These are phyloP conservation scores for Eubasilissa splendida DNA, from an alignment of 2,888 invertebrate genomes.

Conservation along the genomic window DNA sequence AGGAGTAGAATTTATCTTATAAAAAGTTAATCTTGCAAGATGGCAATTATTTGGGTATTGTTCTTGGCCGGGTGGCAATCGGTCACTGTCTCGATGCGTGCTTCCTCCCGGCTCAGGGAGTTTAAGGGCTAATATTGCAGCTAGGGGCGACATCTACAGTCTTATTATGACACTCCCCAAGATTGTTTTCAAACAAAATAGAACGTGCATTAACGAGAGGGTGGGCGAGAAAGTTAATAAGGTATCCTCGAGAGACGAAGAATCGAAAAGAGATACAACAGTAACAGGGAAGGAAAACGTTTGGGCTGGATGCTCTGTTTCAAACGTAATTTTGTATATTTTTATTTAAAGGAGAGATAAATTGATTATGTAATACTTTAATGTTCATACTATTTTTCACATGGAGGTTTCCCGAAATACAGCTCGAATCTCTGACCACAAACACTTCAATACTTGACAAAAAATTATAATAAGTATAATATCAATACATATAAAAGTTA, in stretches of 20 bases:
- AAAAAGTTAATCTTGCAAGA: no score
- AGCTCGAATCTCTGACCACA: no score
- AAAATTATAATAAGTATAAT: no score
- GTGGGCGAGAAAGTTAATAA: slow-evolving; percentile 46
- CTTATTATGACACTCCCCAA: slow-evolving; percentile 42
- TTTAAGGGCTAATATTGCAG: slow-evolving; percentile 31
- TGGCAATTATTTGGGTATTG: no score
- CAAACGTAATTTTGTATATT: background rate
- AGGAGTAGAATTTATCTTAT: no score
- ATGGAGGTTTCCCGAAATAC: no score
- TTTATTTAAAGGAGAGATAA: no score
- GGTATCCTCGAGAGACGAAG: slow-evolving; percentile 18
- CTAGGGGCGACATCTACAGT: slow-evolving; percentile 25
- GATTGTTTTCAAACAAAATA: slow-evolving; percentile 53
- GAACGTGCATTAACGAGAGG: slow-evolving; percentile 52
- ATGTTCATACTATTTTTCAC: no score
- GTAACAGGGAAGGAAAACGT: background rate
- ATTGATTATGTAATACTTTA: no score
- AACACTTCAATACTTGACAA: no score
- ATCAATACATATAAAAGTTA: no score
- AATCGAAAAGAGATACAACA: slow-evolving; percentile 20
- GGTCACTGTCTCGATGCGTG: slow-evolving; percentile 44
- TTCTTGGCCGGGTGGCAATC: slow-evolving; percentile 28
- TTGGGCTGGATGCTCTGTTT: background rate
- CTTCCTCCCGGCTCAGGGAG: slow-evolving; percentile 8